Evolutionary conservation across 2,113 vertebrate genomes (phyloP).

Genomic region (Mirounga angustirostris): DNA sequence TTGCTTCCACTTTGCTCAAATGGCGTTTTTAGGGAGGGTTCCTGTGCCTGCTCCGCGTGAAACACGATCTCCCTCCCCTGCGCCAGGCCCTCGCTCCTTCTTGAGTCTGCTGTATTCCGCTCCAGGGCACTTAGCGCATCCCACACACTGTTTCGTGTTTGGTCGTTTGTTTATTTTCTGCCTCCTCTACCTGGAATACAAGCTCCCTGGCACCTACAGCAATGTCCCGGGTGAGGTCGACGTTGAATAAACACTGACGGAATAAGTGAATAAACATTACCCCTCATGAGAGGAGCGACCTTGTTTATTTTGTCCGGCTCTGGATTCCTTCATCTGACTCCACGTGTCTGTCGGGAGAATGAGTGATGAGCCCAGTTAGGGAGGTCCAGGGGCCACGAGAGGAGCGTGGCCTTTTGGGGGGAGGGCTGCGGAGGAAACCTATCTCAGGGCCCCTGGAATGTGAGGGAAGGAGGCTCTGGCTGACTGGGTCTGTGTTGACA

Average conservation of each 20-base stretch:
- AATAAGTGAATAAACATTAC: neutral
- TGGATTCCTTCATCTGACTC: neutral
- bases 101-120: neutral
- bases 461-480: neutral
- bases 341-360: neutral
- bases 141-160: neutral
- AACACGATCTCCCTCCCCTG: rapidly evolving
- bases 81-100: neutral
- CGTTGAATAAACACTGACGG: neutral
- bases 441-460: neutral
- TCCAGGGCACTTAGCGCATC: neutral
- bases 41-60: too few species aligned
- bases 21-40: neutral
- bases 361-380: neutral
- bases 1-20: neutral
- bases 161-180: neutral
- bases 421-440: neutral
- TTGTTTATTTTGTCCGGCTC: neutral
- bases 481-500: neutral
- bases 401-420: neutral
- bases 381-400: neutral
- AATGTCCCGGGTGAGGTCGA: neutral
- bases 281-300: neutral
- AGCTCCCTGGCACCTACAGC: neutral
- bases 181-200: neutral